Base-by-base conservation (phyloP, 1,140 invertebrate genomes). In the Trichoplusia ni region DNA sequence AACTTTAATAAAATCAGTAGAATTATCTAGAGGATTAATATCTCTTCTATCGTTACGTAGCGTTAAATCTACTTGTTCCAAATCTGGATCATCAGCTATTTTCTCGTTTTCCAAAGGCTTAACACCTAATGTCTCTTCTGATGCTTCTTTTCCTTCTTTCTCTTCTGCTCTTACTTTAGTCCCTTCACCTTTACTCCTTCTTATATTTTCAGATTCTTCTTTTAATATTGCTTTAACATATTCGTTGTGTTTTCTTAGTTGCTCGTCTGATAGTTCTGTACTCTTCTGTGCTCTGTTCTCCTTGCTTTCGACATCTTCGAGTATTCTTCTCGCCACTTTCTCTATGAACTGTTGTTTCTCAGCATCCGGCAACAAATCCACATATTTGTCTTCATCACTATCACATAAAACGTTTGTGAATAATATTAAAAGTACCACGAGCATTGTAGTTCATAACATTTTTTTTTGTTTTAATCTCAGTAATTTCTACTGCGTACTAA, bases 291-390 rank as follows among this genome's bases (percentile, higher is more conserved):
- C 54, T 4, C 68, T 59, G 19, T 47, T 35, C n/a, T 75, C 62
- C 49, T 65, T 64, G 19, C 58, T 64, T 11, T 79, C 58, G n/a
- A 84, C 72, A 29, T 81, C 80, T 51, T 75, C 75, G 31, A 82
- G 29, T 66, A 87, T 84, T 33, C 81, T 73, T 69, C 76, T 80
- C 6, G 77, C 83, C 44, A 85, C 73, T 27, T 65, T 78, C 46
- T 84, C 67, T 27, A 86, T 46, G 40, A 87, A 84, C 3, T 76
- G 69, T n/a, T 77, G 47, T 71, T 89, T 86, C 23, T 84, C 82
- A 11, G 76, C 61, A 44, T 81, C 83, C 4, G 81, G 84, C 27
- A 89, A 65, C 13, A 77, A 62, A 69, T 86, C 79, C n/a, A 89
- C 82, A 64, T 80, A 89, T 63, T 80, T 84, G 4, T 66, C 58